Percentiles rank a stretch among this genome's conserved stretches.
Evolutionary conservation across 2,888 invertebrate species (phyloP).

Genomic region (Lomographa bimaculata): DNA sequence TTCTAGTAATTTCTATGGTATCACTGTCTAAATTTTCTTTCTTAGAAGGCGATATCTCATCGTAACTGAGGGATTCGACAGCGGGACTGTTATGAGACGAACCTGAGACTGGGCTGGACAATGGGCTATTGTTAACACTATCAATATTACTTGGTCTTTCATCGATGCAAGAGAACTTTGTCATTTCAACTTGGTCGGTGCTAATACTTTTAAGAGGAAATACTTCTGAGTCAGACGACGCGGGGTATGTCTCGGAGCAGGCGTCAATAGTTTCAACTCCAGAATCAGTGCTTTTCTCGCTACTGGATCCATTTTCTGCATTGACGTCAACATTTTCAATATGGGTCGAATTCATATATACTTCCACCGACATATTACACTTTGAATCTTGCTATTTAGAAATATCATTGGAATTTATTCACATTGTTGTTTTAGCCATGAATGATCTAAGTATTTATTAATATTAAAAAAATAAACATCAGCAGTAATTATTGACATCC

Average conservation of each 20-base stretch:
- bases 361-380: slow-evolving; percentile 56
- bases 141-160: slow-evolving; percentile 3
- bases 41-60: slow-evolving; percentile 32
- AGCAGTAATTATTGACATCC: no score
- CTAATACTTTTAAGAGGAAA: slow-evolving; percentile 42
- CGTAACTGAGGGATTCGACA: slow-evolving; percentile 33
- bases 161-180: slow-evolving; percentile 2
- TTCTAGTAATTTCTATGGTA: slow-evolving; percentile 22
- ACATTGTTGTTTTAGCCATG: slow-evolving; percentile 44
- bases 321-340: slow-evolving; percentile 61
- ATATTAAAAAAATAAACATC: slow-evolving; percentile 53
- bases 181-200: slow-evolving; percentile 21
- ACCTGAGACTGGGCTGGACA: slow-evolving; percentile 41
- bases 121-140: slow-evolving; percentile 32
- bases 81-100: slow-evolving; percentile 40
- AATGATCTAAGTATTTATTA: slow-evolving; percentile 40
- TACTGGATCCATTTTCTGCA: slow-evolving; percentile 52
- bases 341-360: slow-evolving; percentile 44
- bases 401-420: slow-evolving; percentile 36
- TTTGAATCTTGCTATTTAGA: slow-evolving; percentile 35
- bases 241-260: slow-evolving; percentile 41
- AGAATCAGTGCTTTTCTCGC: slow-evolving; percentile 55
- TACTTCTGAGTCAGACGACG: slow-evolving; percentile 45
- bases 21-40: slow-evolving; percentile 37
- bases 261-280: slow-evolving; percentile 53